Base-by-base conservation (phyloP, 1,140 invertebrate species). In the Orchestia grillus region DNA sequence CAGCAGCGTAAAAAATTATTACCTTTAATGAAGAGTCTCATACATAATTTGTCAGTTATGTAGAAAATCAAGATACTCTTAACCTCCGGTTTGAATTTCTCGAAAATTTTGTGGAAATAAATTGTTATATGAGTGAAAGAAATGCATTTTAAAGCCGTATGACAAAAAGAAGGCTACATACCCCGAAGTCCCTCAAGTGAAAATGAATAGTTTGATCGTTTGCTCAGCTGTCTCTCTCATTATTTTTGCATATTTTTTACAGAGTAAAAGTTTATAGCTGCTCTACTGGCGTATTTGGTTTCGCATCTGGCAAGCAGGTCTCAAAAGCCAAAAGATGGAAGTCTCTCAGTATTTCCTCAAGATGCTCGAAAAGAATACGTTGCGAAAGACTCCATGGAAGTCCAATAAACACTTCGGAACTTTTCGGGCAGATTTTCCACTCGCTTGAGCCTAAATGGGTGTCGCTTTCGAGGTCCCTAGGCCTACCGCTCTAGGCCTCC, bases 371-470 rank as follows among this genome's bases (percentile, higher is more conserved):
- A 36, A 77, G 62, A 77, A 77, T 77, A 77, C 62, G 28, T 77
- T 77, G 62, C 62, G 62, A 77, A 77, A 77, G 62, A 77, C 62
- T 77, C 62, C 62, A 77, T 77, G 62, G 62, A 77, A 77, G 62
- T 77, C 62, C 62, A 77, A 77, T 77, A 77, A 77, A 90, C 88
- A 90, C 88, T 90, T 90, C 62, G 62, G 88, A 90, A 90, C 43
- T 44, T 90, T 90, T 42, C 43, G 88, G 88, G 88, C 43, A 90
- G 43, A 90, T 90, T 90, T 90, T 90, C 88, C 88, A 44, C 41
- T 90, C 88, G 88, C 88, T 44, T 90, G 88, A 41, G 88, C 43
- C 88, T 90, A 41, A 42, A 90, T 90, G 43, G 88, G 88, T 90
- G 88, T 42, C 88, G 88, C 88, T 90, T 41, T 44, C 43, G 88